These are phyloP conservation scores for Periparus ater DNA, from an alignment of 2,797 vertebrate genomes.

Conservation along the genomic window DNA sequence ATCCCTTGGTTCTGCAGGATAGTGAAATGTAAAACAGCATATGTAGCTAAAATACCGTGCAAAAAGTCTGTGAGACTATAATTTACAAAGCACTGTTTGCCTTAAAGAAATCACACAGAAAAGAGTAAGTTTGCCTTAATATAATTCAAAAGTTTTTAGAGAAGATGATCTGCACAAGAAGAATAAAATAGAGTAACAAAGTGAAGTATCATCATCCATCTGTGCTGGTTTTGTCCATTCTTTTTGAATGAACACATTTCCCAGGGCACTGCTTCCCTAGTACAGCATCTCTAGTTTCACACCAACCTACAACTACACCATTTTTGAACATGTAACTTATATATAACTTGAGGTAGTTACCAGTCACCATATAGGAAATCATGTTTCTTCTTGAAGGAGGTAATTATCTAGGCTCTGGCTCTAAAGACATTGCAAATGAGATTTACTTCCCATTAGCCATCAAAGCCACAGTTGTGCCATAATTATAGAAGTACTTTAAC, in stretches of 20 bases:
- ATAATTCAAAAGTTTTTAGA: background rate
- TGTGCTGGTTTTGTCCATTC: background rate
- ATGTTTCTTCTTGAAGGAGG: conserved; percentile 35
- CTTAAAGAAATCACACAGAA: background rate
- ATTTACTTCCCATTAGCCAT: conserved; percentile 11
- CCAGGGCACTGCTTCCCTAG: background rate
- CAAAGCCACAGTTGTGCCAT: background rate
- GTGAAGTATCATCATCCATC: background rate
- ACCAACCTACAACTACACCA: background rate
- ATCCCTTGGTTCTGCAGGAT: background rate
- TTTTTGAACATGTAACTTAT: background rate
- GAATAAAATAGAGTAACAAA: background rate
- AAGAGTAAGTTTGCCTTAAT: background rate
- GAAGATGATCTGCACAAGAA: background rate
- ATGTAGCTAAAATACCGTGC: background rate
- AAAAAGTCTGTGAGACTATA: conserved; percentile 15
- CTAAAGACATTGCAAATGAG: background rate
- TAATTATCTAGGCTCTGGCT: conserved; percentile 33
- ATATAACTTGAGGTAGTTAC: background rate
- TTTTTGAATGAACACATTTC: background rate
- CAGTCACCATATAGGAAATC: conserved; percentile 20
- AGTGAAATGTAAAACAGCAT: background rate
- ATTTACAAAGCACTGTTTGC: background rate
- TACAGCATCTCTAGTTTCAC: background rate
- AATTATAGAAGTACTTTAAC: background rate